Evolutionary conservation across 2,113 vertebrate genomes (phyloP).

Genomic region (Seriola dumerili): DNA sequence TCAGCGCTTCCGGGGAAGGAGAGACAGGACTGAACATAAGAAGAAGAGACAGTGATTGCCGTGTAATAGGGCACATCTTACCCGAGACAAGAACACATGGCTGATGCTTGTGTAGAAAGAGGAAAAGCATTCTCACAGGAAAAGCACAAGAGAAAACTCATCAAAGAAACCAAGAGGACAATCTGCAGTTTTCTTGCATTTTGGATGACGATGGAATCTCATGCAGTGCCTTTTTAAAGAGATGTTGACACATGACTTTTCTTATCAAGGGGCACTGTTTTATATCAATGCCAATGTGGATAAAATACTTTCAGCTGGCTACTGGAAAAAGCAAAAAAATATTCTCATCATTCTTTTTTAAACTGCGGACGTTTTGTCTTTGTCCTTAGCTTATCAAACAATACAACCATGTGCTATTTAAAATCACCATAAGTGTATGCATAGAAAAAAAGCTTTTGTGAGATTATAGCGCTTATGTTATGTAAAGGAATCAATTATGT

Average conservation of each 20-base stretch:
- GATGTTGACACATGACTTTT: constrained; percentile 54
- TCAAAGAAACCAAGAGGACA: constrained; percentile 59
- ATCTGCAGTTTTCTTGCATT: constrained; percentile 63
- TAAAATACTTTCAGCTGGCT: constrained; percentile 76
- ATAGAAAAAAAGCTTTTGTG: constrained; percentile 42
- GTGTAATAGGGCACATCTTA: constrained; percentile 22
- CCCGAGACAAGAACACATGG: constrained; percentile 18
- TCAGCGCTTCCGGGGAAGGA: constrained; percentile 86
- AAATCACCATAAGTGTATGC: constrained; percentile 58
- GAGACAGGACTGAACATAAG: constrained; percentile 72
- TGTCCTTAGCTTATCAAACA: constrained; percentile 44
- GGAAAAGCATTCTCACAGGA: constrained; percentile 39
- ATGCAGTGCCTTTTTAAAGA: constrained; percentile 77
- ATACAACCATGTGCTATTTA: constrained; percentile 55
- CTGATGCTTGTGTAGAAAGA: constrained; percentile 48
- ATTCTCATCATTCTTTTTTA: constrained; percentile 37
- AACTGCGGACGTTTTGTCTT: constrained; percentile 24
- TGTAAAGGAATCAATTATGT: constrained; percentile 41
- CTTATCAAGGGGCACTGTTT: constrained; percentile 69
- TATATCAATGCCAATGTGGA: constrained; percentile 67
- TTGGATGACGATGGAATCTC: constrained; percentile 57
- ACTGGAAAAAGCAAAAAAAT: constrained; percentile 75
- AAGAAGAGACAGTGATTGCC: constrained; percentile 86
- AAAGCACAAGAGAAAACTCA: constrained; percentile 65
- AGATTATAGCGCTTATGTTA: constrained; percentile 69